Evolutionary conservation across 2,888 invertebrate species (phyloP).

Genomic region (Trissonchulus sp.): DNA sequence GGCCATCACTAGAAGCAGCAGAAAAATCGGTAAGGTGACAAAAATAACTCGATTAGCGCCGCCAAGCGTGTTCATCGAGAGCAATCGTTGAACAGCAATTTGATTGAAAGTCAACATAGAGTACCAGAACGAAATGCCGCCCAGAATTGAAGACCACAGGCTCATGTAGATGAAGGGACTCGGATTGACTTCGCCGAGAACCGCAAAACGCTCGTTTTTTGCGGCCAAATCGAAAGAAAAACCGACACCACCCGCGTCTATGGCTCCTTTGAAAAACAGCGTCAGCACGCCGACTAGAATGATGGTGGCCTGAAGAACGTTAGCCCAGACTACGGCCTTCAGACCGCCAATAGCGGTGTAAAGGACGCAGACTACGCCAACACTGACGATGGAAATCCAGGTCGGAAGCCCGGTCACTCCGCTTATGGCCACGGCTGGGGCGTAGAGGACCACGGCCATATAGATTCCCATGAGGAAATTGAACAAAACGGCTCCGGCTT

Average conservation of each 20-base stretch:
- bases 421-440: conserved; percentile 30
- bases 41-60: conserved; percentile 21
- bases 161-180: conserved; percentile 24
- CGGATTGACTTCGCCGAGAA: conserved; percentile 21
- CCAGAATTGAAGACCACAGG: conserved; percentile 10
- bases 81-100: conserved; percentile 22
- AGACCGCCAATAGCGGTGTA: conserved; percentile 41
- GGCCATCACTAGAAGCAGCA: conserved; percentile 41
- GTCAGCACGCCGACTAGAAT: conserved; percentile 33
- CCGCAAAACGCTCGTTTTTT: neutral
- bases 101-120: conserved; percentile 25
- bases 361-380: conserved; percentile 38
- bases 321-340: conserved; percentile 41
- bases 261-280: conserved; percentile 22
- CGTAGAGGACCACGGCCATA: conserved; percentile 32
- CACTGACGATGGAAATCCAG: conserved; percentile 22
- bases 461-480: conserved; percentile 29
- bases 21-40: conserved; percentile 25
- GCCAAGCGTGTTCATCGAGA: neutral
- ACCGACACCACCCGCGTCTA: conserved; percentile 1
- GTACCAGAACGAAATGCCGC: conserved; percentile 28
- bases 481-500: conserved; percentile 28
- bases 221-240: neutral
- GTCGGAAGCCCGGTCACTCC: conserved; percentile 28
- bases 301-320: conserved; percentile 38